A percentile compares a stretch with the other conserved stretches of the same genome.
Conservation (phyloP, 2,113 vertebrate species). For the Crotalus helleri region DNA sequence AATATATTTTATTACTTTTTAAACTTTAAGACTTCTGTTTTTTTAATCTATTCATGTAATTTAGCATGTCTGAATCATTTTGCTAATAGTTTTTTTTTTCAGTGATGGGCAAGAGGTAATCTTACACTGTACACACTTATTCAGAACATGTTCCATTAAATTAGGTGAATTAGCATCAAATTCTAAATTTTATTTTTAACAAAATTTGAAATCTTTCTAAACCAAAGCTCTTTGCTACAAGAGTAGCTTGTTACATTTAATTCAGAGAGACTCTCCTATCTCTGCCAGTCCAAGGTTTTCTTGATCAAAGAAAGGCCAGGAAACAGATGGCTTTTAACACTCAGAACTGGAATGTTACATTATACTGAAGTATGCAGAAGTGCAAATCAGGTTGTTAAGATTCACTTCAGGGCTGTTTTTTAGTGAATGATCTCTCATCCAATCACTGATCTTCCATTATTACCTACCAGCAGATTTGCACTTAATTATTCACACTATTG, state of each 20-base stretch:
- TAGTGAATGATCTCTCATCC: not conserved
- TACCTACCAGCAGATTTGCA: not conserved
- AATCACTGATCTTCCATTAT: not conserved
- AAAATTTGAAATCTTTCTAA: not conserved
- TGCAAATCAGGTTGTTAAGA: not conserved
- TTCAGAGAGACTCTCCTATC: not conserved
- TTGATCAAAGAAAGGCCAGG: not conserved
- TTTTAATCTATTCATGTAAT: not conserved
- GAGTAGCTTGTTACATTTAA: not conserved
- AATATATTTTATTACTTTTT: not conserved
- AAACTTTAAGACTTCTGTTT: not conserved
- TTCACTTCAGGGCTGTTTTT: not conserved
- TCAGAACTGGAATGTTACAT: not conserved
- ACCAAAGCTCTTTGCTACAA: not conserved
- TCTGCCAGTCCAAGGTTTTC: not conserved
- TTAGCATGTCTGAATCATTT: not conserved
- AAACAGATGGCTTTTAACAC: not conserved
- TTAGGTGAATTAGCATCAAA: not conserved
- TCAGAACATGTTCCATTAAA: not conserved
- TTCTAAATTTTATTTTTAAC: not conserved
- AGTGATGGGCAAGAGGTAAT: not conserved
- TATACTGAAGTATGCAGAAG: not conserved
- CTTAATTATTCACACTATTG: not conserved
- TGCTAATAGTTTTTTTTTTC: not conserved
- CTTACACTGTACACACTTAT: not conserved